Conservation (phyloP, 2,797 vertebrate species). For the Bradypodion pumilum region DNA sequence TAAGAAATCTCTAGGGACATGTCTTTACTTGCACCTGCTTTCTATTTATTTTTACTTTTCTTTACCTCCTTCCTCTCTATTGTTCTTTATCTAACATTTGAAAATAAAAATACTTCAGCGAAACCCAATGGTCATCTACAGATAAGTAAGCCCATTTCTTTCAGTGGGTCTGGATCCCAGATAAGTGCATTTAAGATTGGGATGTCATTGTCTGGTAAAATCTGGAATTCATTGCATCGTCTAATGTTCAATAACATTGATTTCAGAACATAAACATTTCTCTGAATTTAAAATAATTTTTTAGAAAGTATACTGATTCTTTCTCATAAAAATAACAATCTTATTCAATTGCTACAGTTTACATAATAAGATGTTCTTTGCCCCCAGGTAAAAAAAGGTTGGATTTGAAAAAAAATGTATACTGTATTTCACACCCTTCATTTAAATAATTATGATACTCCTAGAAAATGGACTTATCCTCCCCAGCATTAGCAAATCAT, state of each 20-base stretch:
- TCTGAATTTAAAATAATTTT: background rate
- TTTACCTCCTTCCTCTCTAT: background rate
- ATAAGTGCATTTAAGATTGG: background rate
- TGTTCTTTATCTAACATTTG: background rate
- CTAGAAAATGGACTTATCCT: no score
- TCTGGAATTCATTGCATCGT: background rate
- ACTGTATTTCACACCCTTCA: no score
- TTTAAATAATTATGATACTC: no score
- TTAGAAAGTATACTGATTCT: background rate
- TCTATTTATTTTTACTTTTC: constrained; percentile 3
- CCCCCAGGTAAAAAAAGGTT: no score
- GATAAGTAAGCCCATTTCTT: background rate
- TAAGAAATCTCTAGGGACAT: background rate
- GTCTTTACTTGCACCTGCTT: background rate
- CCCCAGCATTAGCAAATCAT: no score
- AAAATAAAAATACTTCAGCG: background rate
- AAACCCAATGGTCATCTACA: no score
- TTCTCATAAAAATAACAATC: background rate
- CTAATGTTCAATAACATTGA: background rate
- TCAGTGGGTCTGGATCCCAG: background rate
- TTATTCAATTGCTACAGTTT: no score
- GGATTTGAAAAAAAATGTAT: no score
- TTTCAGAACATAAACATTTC: no score
- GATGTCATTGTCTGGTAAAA: background rate
- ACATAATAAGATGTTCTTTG: no score